Conservation (phyloP, 2,797 vertebrate species). For the Onychomys leucogaster region DNA sequence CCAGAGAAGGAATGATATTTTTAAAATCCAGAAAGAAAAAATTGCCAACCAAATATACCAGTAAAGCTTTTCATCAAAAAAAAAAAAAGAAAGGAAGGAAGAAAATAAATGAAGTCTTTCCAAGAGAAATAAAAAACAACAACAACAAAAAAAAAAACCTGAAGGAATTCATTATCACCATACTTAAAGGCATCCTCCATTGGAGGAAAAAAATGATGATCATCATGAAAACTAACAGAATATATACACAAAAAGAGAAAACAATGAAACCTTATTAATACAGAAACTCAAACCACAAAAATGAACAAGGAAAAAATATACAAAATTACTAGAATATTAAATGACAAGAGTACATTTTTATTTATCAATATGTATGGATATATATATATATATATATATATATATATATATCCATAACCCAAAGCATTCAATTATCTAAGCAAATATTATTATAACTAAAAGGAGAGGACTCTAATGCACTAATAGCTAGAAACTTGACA, state of each 20-base stretch:
- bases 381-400: neutral
- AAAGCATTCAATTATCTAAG: neutral
- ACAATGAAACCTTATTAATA: neutral
- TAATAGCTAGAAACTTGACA: neutral
- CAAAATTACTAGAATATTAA: neutral
- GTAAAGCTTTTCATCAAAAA: neutral
- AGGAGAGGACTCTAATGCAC: neutral
- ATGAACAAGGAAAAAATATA: neutral
- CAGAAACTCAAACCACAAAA: neutral
- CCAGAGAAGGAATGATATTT: neutral
- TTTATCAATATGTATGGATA: neutral
- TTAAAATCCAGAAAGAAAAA: neutral
- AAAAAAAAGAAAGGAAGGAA: neutral
- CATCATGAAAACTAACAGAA: neutral
- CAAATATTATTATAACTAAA: neutral
- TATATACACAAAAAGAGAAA: neutral
- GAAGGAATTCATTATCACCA: neutral
- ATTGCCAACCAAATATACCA: neutral
- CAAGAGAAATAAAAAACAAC: neutral
- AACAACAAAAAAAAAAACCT: too few relatives aligned
- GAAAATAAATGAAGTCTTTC: neutral
- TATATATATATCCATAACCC: neutral
- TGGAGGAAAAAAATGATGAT: neutral
- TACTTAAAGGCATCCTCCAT: neutral
- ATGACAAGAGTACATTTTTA: neutral